Evolutionary conservation across 2,113 vertebrate genomes (phyloP).

Genomic region (Elgaria multicarinata): DNA sequence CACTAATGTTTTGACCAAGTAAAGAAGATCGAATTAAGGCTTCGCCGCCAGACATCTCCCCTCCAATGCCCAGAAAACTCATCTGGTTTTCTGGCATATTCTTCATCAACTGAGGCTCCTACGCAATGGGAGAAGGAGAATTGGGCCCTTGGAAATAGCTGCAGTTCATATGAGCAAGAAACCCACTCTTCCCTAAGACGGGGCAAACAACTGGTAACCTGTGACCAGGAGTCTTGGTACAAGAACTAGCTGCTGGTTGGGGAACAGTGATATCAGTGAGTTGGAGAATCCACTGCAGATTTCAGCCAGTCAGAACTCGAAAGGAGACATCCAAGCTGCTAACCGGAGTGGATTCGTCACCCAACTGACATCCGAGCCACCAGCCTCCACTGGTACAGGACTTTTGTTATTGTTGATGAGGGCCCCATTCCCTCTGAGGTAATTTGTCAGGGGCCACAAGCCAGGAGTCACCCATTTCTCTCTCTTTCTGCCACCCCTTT

Average conservation of each 20-base stretch:
- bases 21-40: background rate
- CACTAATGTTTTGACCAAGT: conserved; percentile 10
- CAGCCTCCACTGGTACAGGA: background rate
- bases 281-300: no score
- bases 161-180: background rate
- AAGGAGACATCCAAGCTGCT: no score
- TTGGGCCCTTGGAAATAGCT: background rate
- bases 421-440: background rate
- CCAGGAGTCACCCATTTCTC: background rate
- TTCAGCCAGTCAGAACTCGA: no score
- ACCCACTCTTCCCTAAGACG: background rate
- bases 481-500: no score
- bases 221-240: background rate
- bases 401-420: background rate
- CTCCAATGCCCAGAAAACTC: background rate
- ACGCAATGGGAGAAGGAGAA: background rate
- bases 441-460: background rate
- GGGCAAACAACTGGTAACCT: background rate
- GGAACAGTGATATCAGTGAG: no score
- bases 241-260: background rate
- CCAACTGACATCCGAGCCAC: no score
- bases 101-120: background rate
- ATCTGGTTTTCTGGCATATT: background rate
- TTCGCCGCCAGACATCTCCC: background rate
- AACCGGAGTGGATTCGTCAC: no score